Evolutionary conservation across 1,140 invertebrate genomes (phyloP), one percentile per base, ranked within the genome.

Genomic region (Diorhabda sublineata): DNA sequence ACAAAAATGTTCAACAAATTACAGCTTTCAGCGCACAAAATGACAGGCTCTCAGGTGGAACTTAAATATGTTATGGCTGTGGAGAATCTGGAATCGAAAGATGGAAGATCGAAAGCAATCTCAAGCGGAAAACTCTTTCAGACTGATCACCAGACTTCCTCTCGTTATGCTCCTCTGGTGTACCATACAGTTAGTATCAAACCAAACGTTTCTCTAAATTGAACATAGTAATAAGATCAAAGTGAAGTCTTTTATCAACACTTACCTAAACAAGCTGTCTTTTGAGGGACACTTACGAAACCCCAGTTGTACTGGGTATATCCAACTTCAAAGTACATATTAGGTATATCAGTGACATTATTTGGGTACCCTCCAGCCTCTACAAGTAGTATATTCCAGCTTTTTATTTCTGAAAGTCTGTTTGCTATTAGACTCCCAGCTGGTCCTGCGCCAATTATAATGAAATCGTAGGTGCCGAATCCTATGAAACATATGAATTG

Each of bases 391-490:
- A 96, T 88, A 68, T 88, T 91, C 90, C 90, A 92, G 67, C 91
- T 82, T 73, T 87, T 85, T 9, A 92, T 83, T 79, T 92, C 91
- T 6, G 89, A 89, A 3, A 92, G 77, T 9, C 90, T 83, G 81
- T 91, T 96, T 0, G 95, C 95, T 9, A 98, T 82, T n/a, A 97
- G 94, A 4, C 92, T 87, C 43, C 90, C 89, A 72, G 95, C 93
- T 0, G 95, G 96, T 3, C 96, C 96, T 2, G 89, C 93, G 0
- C 96, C 96, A 43, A 98, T 88, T 70, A 93, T 83, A 61, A 94
- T 91, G 71, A 93, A 94, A 79, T 94, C 91, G 72, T 92, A 94
- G 5, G 52, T 11, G 5, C 63, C 47, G 42, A 64, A 64, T 64
- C 63, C 56, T 8, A 42, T 56, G 42, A 60, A 11, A 52, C 47